Evolutionary conservation across 64 coral and sea anemone genomes (phyloP).

Genomic region (Montipora capricornis): DNA sequence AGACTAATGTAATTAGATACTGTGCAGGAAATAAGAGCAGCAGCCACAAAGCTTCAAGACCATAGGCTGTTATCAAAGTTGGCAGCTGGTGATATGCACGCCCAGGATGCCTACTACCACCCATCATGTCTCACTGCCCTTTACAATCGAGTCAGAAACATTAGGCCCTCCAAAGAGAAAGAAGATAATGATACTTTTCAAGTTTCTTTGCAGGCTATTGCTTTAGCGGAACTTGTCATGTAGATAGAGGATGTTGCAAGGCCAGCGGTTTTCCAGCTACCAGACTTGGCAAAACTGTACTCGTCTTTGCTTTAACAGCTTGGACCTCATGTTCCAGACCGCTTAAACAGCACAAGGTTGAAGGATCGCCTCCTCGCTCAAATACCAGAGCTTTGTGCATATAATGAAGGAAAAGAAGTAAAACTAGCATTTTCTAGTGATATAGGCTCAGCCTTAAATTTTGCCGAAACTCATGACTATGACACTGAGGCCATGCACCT

Average conservation of each 20-base stretch:
- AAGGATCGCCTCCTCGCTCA: background rate
- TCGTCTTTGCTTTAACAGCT: too few species aligned
- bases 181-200: background rate
- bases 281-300: too few species aligned
- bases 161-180: background rate
- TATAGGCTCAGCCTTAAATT: background rate
- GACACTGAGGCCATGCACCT: background rate
- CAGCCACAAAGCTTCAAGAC: slow-evolving; percentile 36
- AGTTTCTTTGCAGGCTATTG: slow-evolving; percentile 56
- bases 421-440: background rate
- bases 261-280: slow-evolving; percentile 15
- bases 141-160: slow-evolving; percentile 29
- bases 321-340: too few species aligned
- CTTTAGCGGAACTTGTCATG: slow-evolving; percentile 50
- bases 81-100: slow-evolving; percentile 49
- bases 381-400: background rate
- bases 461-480: background rate
- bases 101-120: slow-evolving; percentile 52
- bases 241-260: slow-evolving; percentile 37
- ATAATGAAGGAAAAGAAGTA: background rate
- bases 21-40: slow-evolving; percentile 2
- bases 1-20: too few species aligned
- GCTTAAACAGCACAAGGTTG: background rate
- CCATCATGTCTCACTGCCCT: slow-evolving; percentile 31
- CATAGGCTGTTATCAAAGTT: slow-evolving; percentile 39